Evolutionary conservation across 2,797 vertebrate genomes (phyloP), one percentile per base, ranked within the genome.

Genomic region (Schizothorax lantsangensis): DNA sequence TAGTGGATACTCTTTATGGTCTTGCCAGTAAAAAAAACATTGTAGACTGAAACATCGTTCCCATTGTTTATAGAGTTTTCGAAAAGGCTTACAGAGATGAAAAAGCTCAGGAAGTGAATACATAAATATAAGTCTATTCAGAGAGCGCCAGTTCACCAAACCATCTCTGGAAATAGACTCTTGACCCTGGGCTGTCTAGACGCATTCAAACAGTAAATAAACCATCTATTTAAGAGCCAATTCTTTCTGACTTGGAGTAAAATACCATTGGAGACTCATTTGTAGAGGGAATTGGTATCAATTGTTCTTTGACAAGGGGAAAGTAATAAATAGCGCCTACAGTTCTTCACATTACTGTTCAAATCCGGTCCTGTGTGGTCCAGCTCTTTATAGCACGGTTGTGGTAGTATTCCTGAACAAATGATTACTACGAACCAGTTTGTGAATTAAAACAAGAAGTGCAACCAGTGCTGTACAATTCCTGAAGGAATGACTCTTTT

Each of bases 111-210:
- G 83, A 84, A 66, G 43, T 26, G 23, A n/a, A 64, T 38, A 4
- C 72, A 64, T 84, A 84, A 83, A 64, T 75, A 62, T 5, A 45
- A 45, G 19, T 47, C 71, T 43, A 59, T 84, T 75, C 26, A 47
- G 71, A 36, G 38, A 59, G 54, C 2, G 19, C n/a, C 69, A 64
- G 17, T 43, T 83, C 69, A 59, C 49, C 49, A 59, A 72, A 59
- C 38, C 36, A 83, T 54, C 52, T 62, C 83, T 77, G 72, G 30
- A 84, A 84, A 84, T 78, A 84, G 45, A 78, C 17, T 17, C 30
- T 59, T 33, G 15, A 78, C 73, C 45, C 73, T 59, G 47, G 4
- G 19, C 36, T 57, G 47, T 43, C 45, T 26, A 68, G 45, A 78
- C 43, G 5, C 23, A 33, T 79, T 54, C n/a, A 71, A 79, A 85